phyloP scores from a whole-genome alignment of 2,113 vertebrate genomes.

The Tragelaphus strepsiceros region DNA sequence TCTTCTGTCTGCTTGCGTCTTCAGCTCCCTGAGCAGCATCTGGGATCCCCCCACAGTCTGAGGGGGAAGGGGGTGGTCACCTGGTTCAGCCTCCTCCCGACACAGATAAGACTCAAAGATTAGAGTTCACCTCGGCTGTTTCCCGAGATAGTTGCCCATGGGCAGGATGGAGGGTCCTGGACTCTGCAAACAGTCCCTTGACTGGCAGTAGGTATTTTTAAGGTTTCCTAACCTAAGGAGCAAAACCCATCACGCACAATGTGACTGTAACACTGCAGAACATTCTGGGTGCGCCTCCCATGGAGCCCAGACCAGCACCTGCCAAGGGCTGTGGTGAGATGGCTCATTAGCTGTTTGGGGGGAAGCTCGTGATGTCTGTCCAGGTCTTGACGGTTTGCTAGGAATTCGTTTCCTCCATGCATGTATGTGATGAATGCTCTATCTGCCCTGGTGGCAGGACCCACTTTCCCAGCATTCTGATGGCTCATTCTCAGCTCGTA shows the following conservation, averaged over 20 bases:
- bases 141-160: rapidly evolving
- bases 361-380: neutral
- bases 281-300: neutral
- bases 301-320: neutral
- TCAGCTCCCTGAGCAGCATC: neutral
- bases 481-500: neutral
- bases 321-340: neutral
- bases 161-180: neutral
- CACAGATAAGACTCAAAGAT: neutral
- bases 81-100: neutral
- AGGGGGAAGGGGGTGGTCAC: neutral
- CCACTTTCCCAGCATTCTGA: neutral
- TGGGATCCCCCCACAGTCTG: rapidly evolving
- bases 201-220: neutral
- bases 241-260: rapidly evolving
- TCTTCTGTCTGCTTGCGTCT: neutral
- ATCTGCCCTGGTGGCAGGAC: neutral
- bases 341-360: neutral
- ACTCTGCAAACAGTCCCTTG: neutral
- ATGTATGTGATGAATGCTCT: neutral
- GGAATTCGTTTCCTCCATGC: neutral
- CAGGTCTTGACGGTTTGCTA: neutral
- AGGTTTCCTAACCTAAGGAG: neutral
- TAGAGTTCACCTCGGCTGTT: neutral
- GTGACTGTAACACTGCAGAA: neutral